Percentiles rank a stretch among this genome's conserved stretches.
Evolutionary conservation across 2,797 vertebrate genomes (phyloP).

Genomic region (Cygnus olor): DNA sequence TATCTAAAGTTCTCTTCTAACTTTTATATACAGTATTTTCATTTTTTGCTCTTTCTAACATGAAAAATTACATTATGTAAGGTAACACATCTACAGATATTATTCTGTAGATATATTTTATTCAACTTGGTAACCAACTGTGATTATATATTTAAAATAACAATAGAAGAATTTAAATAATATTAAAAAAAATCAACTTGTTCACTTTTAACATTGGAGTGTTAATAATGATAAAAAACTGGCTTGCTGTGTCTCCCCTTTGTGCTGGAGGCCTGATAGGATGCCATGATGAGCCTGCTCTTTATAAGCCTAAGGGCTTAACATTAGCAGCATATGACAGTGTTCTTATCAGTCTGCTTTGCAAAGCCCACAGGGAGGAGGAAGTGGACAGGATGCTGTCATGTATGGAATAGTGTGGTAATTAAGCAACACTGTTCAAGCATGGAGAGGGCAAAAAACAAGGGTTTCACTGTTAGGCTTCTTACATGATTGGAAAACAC

Average conservation of each 20-base stretch:
- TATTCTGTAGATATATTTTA: not conserved
- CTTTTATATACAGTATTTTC: not conserved
- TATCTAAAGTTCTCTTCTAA: not conserved
- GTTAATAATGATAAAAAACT: constrained; percentile 55
- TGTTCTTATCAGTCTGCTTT: constrained; percentile 47
- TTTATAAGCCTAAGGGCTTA: constrained; percentile 68
- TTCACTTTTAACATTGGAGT: constrained; percentile 8
- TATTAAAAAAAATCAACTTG: not conserved
- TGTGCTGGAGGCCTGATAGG: constrained; percentile 36
- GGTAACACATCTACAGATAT: not conserved
- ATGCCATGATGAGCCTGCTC: constrained; percentile 44
- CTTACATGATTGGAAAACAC: constrained; percentile 11
- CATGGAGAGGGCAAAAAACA: constrained; percentile 23
- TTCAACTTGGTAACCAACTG: not conserved
- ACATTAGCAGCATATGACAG: constrained; percentile 59
- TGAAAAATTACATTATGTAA: not conserved
- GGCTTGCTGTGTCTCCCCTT: constrained; percentile 30
- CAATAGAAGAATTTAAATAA: constrained; percentile 34
- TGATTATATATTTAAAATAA: constrained; percentile 22
- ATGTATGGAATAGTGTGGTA: constrained; percentile 17
- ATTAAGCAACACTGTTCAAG: constrained; percentile 49
- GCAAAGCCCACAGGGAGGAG: not conserved
- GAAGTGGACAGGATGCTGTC: not conserved
- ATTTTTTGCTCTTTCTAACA: not conserved
- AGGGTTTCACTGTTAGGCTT: constrained; percentile 34